Conservation (phyloP, 1,140 invertebrate genomes). For the Brachionus sp. region DNA sequence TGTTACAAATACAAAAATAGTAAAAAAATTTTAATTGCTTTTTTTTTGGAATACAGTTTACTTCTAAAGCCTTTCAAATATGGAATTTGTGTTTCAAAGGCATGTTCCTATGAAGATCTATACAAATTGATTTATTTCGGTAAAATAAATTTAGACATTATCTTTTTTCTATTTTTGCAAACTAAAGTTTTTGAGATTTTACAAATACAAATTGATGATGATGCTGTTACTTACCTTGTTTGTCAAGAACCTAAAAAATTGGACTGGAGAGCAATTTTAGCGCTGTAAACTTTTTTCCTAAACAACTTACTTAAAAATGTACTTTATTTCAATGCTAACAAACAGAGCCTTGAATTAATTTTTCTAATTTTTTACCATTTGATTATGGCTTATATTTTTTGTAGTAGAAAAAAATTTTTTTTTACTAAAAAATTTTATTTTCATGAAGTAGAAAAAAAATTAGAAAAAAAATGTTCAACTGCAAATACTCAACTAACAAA, state of each 20-base stretch:
- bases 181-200: background rate
- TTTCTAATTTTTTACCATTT: background rate
- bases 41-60: background rate
- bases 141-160: background rate
- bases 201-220: background rate
- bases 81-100: slow-evolving; percentile 46
- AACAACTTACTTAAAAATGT: too few relatives aligned
- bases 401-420: too few relatives aligned
- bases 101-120: background rate
- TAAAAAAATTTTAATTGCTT: slow-evolving; percentile 15
- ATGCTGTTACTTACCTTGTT: background rate
- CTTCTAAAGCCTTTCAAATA: background rate
- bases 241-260: background rate
- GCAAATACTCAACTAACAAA: too few relatives aligned
- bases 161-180: background rate
- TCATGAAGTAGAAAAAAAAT: too few relatives aligned
- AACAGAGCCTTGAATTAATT: too few relatives aligned
- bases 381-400: too few relatives aligned
- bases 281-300: background rate
- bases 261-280: background rate
- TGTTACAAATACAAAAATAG: background rate
- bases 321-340: too few relatives aligned
- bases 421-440: too few relatives aligned
- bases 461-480: background rate
- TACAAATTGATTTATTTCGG: background rate